phyloP scores from a whole-genome alignment of 2,797 vertebrate genomes.

The Yasuhikotakia modesta region DNA sequence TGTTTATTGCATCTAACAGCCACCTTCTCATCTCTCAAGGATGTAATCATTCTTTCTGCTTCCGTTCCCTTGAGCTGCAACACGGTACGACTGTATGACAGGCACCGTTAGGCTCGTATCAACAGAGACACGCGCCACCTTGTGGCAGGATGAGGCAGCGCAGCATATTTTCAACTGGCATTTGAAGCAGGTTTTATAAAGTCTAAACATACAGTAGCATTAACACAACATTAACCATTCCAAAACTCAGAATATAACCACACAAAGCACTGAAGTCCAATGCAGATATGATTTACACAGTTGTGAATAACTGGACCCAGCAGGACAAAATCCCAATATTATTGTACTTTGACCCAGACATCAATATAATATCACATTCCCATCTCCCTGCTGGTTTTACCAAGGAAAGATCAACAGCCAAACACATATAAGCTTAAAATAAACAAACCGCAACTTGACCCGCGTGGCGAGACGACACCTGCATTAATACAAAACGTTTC shows the following conservation, averaged over 20 bases:
- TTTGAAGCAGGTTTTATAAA: too few species aligned
- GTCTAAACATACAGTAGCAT: too few species aligned
- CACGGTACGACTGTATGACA: constrained; percentile 62
- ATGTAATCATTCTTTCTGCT: constrained; percentile 42
- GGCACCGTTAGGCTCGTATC: constrained; percentile 47
- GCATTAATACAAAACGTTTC: background rate
- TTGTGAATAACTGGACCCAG: background rate
- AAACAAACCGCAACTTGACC: background rate
- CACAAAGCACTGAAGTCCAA: background rate
- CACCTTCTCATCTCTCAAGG: constrained; percentile 65
- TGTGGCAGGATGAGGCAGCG: constrained; percentile 66
- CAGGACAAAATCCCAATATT: background rate
- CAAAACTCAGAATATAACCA: too few species aligned
- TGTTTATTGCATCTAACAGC: constrained; percentile 54
- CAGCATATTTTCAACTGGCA: too few species aligned
- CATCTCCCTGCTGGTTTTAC: background rate
- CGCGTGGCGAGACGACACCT: background rate
- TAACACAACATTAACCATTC: too few species aligned
- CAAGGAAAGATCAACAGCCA: background rate
- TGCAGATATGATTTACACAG: background rate
- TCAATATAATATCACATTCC: background rate
- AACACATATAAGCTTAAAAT: constrained; percentile 9
- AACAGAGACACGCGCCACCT: constrained; percentile 73
- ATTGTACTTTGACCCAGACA: background rate
- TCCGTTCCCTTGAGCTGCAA: constrained; percentile 45